Base-by-base conservation (phyloP, 2,888 invertebrate species). In the Dasysyrphus albostriatus region DNA sequence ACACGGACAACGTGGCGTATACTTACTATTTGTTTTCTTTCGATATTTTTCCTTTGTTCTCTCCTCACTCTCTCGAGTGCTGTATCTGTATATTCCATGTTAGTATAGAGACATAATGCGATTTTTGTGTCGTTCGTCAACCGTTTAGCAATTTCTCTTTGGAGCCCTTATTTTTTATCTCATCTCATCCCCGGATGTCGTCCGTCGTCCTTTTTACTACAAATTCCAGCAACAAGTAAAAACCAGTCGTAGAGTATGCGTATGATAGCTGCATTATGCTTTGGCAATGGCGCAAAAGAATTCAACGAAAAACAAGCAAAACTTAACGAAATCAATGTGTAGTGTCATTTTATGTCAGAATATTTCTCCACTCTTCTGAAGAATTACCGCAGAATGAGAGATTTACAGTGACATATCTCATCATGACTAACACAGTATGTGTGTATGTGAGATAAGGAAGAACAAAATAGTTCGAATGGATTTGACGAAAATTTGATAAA, bases 211-310 rank as follows among this genome's bases (percentile, higher is more conserved):
- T 39, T 61, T 24, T 24, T 65, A 59, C 65, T 69, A 82, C 67
- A 67, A 44, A 69, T 49, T 29, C 47, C 83, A 87, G 87, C 87
- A 87, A 87, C 87, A 87, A 87, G 87, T 87, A 87, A 87, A 59
- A 75, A n/a, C 70, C 65, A 70, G 58, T 87, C 74, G 87, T 78
- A 83, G 87, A 87, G 87, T 79, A 79, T 87, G 87, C 87, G 87
- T 87, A 87, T 70, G 83, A 79, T 83, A 83, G 83, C 87, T 87
- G 87, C 83, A 87, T 87, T 87, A 87, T 87, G 87, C 87, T 87
- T 83, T 67, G 59, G 87, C 78, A 83, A 87, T 83, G 83, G 87
- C 87, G 87, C 87, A 87, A 87, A 83, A 83, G 51, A 83, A 78
- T 75, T 70, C 39, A 87, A 79, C 87, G 78, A 87, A 65, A 32